phyloP scores from a whole-genome alignment of 2,797 vertebrate genomes.

The Pelodytes ibericus region DNA sequence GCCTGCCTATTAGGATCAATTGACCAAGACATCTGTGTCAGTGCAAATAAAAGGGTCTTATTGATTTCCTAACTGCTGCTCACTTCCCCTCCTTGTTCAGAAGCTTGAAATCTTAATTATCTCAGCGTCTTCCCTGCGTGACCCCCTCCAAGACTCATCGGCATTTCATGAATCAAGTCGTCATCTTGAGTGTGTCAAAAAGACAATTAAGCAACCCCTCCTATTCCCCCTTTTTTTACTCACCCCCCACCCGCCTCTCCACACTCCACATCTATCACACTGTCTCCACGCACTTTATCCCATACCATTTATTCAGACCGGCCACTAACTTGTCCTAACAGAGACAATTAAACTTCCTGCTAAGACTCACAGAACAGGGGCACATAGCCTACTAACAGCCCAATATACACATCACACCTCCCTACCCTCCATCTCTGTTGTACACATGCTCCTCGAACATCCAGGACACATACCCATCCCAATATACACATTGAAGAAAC shows the following conservation, averaged over 20 bases:
- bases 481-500: too few relatives aligned
- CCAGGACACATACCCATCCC: too few relatives aligned
- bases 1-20: constrained; percentile 98
- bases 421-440: too few relatives aligned
- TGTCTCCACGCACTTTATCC: not conserved
- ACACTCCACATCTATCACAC: constrained; percentile 33
- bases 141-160: constrained; percentile 74
- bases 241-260: constrained; percentile 72
- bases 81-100: constrained; percentile 91
- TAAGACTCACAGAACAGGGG: not conserved
- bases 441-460: too few relatives aligned
- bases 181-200: constrained; percentile 77
- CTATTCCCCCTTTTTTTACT: constrained; percentile 68
- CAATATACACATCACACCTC: too few relatives aligned
- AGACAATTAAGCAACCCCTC: constrained; percentile 78
- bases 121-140: constrained; percentile 82
- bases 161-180: constrained; percentile 77
- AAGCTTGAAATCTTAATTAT: constrained; percentile 98
- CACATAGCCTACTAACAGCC: too few relatives aligned
- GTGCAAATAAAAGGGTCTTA: constrained; percentile 97
- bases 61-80: constrained; percentile 97
- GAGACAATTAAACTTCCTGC: constrained; percentile 12
- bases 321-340: constrained; percentile 26
- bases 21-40: constrained; percentile 99
- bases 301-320: constrained; percentile 43